Percentiles rank a stretch among this genome's conserved stretches.
Evolutionary conservation across 1,140 invertebrate genomes (phyloP).

Genomic region (Drosophila grimshawi): DNA sequence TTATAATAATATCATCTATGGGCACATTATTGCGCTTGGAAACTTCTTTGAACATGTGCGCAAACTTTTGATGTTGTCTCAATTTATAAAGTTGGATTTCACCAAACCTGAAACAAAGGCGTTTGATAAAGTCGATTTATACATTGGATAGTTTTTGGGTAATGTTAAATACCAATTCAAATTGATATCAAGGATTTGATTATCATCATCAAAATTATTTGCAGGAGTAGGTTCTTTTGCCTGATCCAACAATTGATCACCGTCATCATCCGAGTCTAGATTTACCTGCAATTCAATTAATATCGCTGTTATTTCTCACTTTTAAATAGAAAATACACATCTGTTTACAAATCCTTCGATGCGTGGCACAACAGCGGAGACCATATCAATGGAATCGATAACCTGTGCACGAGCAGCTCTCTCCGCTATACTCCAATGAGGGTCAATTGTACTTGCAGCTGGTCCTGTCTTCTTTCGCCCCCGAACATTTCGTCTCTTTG

Average conservation of each 20-base stretch:
- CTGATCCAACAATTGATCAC: neutral
- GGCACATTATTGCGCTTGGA: conserved; percentile 60
- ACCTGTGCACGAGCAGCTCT: conserved; percentile 51
- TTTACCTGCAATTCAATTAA: conserved; percentile 37
- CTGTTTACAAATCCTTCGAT: conserved; percentile 69
- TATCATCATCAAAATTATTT: conserved; percentile 50
- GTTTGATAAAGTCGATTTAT: neutral
- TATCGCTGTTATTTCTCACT: neutral
- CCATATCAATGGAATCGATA: conserved; percentile 63
- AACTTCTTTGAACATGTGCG: conserved; percentile 64
- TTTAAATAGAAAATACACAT: neutral
- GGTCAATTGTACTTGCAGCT: neutral
- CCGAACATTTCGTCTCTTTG: conserved; percentile 12
- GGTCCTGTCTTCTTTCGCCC: neutral
- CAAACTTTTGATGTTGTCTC: conserved; percentile 69
- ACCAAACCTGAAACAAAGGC: conserved; percentile 46
- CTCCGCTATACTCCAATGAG: conserved; percentile 40
- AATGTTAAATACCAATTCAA: conserved; percentile 51
- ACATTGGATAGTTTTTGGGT: neutral
- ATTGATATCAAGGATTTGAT: conserved; percentile 60
- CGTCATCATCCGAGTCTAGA: conserved; percentile 69
- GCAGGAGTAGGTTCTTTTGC: neutral
- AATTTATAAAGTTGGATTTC: conserved; percentile 66
- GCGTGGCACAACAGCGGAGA: conserved; percentile 59
- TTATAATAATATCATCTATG: conserved; percentile 53